Conservation (phyloP, 1,140 invertebrate genomes). For the Leptinotarsa defecta region DNA sequence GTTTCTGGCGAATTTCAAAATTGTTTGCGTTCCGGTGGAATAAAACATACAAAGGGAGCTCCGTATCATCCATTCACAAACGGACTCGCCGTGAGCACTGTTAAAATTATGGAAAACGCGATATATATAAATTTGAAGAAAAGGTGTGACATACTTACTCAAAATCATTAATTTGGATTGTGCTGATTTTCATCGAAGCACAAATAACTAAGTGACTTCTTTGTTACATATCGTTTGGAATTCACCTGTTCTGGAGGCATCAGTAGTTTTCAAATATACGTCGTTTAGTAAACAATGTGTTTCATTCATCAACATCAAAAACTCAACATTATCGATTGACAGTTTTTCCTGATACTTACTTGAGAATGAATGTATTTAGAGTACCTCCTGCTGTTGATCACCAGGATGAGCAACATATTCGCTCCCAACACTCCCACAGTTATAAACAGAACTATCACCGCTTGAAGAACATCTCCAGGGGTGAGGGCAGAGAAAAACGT, state of each 20-base stretch:
- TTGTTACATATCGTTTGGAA: no score
- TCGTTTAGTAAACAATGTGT: no score
- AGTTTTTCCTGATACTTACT: slow-evolving; percentile 58
- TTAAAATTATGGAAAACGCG: slow-evolving; percentile 24
- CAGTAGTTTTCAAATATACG: no score
- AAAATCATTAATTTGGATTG: no score
- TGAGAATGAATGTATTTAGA: slow-evolving; percentile 84
- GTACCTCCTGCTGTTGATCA: slow-evolving; percentile 79
- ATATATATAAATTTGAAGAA: background rate
- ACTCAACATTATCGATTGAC: no score
- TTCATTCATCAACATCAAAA: no score
- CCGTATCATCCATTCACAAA: slow-evolving; percentile 26
- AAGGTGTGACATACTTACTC: no score
- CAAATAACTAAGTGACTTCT: no score
- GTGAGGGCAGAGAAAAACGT: slow-evolving; percentile 66
- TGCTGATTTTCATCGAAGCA: no score
- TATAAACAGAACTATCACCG: slow-evolving; percentile 73
- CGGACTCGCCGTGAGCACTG: slow-evolving; percentile 23
- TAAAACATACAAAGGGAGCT: slow-evolving; percentile 2
- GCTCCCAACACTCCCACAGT: slow-evolving; percentile 77
- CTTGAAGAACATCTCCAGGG: slow-evolving; percentile 71
- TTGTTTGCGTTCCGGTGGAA: slow-evolving; percentile 24
- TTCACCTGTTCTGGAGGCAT: no score
- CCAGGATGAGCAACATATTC: slow-evolving; percentile 79
- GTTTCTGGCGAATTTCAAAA: slow-evolving; percentile 33